A percentile compares a stretch with the other conserved stretches of the same genome.
Conservation (phyloP, 2,797 vertebrate species). For the Brachyrhaphis roseni region DNA sequence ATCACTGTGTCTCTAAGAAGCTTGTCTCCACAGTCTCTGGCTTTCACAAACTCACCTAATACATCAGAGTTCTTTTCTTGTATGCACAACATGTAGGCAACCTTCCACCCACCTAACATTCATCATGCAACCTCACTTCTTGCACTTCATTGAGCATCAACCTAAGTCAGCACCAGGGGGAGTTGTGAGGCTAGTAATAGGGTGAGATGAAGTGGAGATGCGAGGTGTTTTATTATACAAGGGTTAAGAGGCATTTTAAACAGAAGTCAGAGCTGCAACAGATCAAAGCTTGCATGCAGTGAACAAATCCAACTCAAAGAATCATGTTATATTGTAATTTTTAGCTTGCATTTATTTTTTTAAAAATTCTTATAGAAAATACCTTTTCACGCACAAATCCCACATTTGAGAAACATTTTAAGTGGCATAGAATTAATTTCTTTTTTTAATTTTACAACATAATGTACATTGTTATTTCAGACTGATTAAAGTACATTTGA, state of each 20-base stretch:
- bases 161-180: conserved; percentile 72
- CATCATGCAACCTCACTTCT: conserved; percentile 30
- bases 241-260: conserved; percentile 36
- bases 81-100: conserved; percentile 41
- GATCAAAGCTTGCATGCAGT: neutral
- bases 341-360: neutral
- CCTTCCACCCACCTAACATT: conserved; percentile 33
- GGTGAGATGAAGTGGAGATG: conserved; percentile 44
- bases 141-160: conserved; percentile 53
- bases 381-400: neutral
- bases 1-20: conserved; percentile 33
- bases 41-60: conserved; percentile 18
- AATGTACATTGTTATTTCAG: neutral
- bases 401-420: neutral
- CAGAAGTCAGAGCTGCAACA: conserved; percentile 32
- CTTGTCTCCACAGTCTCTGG: conserved; percentile 11
- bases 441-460: neutral
- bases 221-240: conserved; percentile 24
- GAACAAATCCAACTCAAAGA: neutral
- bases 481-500: neutral
- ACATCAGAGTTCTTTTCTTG: conserved; percentile 13
- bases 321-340: neutral
- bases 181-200: conserved; percentile 64
- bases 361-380: neutral
- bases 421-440: neutral